phyloP scores from a whole-genome alignment of 2,113 vertebrate species.

The Gallinago undulata region DNA sequence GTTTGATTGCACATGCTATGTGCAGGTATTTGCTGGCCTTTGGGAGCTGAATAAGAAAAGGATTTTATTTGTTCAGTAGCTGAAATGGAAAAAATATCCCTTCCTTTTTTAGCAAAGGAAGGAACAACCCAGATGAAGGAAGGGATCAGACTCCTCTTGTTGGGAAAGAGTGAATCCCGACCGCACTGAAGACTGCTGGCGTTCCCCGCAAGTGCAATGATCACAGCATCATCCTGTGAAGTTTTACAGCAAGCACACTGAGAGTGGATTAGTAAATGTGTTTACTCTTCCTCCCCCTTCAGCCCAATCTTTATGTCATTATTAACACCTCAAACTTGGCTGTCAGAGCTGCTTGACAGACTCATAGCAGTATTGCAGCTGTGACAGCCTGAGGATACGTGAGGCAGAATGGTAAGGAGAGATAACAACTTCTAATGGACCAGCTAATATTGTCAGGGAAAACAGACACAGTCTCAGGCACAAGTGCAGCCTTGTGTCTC shows the following conservation, averaged over 20 bases:
- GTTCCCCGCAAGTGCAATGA: accelerated
- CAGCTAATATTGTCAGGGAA: neutral
- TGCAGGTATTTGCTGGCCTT: neutral
- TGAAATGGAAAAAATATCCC: neutral
- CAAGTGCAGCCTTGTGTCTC: neutral
- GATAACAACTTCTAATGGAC: neutral
- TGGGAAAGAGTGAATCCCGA: neutral
- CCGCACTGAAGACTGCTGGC: neutral
- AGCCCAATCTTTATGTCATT: neutral
- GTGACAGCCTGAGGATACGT: neutral
- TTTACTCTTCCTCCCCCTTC: neutral
- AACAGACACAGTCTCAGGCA: neutral
- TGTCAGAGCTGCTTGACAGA: neutral
- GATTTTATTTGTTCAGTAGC: neutral
- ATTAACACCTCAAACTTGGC: neutral
- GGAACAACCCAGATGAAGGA: neutral
- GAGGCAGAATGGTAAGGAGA: neutral
- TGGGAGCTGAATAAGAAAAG: neutral
- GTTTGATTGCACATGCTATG: neutral
- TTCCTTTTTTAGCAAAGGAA: neutral
- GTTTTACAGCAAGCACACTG: neutral
- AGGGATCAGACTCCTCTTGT: neutral
- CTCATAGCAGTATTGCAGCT: neutral
- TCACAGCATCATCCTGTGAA: neutral
- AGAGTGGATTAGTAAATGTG: neutral